Base-by-base conservation (phyloP, 2,797 vertebrate species). In the Lates japonicus region DNA sequence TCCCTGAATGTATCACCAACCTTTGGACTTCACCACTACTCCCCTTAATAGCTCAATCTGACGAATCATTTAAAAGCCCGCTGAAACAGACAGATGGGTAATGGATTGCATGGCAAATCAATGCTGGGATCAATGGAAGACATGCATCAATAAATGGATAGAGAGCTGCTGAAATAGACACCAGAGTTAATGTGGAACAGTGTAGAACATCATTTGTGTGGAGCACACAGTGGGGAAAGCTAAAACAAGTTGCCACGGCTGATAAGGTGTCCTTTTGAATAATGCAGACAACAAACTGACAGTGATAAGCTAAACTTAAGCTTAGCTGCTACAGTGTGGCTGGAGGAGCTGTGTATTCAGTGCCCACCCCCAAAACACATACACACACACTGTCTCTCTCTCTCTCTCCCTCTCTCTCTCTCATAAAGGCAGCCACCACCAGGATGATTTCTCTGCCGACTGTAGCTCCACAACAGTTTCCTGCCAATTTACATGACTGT, bases 121-220 rank as follows among this genome's bases (percentile, higher is more conserved):
- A 94, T 95, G 85, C 37, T 1, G 20, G 67, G 83, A 95, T 95
- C 94, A 88, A 94, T 95, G 79, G 75, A 90, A 89, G 90, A 93
- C 93, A 94, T 89, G 86, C 94, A 87, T 95, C 95, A 94, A 95
- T 94, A 94, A 87, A 93, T 91, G 91, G 92, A 93, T 93, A 92
- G 92, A 85, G 93, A 90, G 89, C 91, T 70, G 87, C 82, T 93
- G 94, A 93, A 94, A 95, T 85, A 91, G 91, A 94, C 90, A 92
- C 91, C 83, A 67, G 70, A 82, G 88, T 81, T 87, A 91, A 90
- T 81, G 81, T 87, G 84, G 88, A 87, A 64, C 87, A 81, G 46
- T 25, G 68, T 64, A 69, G 84, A 82, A 85, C 90, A 90, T 88
- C 75, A 77, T 58, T 29, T 90, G 89, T 82, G 82, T 80, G 83